A percentile compares a stretch with the other conserved stretches of the same genome.
Evolutionary conservation across 2,113 vertebrate species (phyloP).

Genomic region (Podarcis muralis): DNA sequence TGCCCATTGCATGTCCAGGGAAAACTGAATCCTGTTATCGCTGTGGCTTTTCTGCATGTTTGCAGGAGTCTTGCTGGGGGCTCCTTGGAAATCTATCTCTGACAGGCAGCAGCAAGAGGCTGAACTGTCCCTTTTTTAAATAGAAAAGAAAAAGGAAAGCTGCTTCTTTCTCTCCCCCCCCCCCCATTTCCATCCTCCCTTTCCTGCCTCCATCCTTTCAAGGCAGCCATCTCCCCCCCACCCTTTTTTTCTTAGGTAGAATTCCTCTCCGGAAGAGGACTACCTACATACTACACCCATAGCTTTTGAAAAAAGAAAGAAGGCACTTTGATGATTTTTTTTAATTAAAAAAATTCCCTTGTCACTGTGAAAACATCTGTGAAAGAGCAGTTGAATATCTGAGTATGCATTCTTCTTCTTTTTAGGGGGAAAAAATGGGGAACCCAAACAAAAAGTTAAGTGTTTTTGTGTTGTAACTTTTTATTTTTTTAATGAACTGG

Average conservation of each 20-base stretch:
- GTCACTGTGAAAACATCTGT: constrained; percentile 71
- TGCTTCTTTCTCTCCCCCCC: no score
- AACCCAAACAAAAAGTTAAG: not conserved
- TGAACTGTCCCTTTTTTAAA: not conserved
- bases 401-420: constrained; percentile 29
- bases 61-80: constrained; percentile 51
- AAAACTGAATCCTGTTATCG: constrained; percentile 72
- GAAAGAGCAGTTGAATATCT: constrained; percentile 59
- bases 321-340: constrained; percentile 34
- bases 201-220: no score
- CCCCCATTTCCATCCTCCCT: not conserved
- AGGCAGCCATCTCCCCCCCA: not conserved
- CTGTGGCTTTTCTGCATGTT: constrained; percentile 80
- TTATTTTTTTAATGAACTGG: constrained; percentile 68
- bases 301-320: not conserved
- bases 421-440: not conserved
- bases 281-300: no score
- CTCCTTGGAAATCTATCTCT: constrained; percentile 22
- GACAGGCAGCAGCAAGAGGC: not conserved
- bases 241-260: not conserved
- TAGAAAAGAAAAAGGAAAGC: no score
- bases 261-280: constrained; percentile 14
- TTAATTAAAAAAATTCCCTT: not conserved
- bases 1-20: constrained; percentile 65
- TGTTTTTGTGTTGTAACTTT: not conserved